phyloP scores from a whole-genome alignment of 2,888 invertebrate genomes.

The Caenorhabditis japonica region DNA sequence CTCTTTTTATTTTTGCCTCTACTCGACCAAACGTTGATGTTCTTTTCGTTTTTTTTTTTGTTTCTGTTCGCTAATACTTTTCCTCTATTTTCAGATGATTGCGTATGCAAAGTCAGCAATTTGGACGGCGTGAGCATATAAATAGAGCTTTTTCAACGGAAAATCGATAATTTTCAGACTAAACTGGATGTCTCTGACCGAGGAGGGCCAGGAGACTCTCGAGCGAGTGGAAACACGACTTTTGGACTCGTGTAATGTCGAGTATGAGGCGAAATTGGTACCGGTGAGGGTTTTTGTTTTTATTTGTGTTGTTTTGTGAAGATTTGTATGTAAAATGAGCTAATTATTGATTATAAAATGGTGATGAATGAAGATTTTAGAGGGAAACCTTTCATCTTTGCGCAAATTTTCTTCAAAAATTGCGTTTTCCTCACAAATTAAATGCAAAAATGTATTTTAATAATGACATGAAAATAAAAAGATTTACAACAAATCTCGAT shows the following conservation, averaged over 20 bases:
- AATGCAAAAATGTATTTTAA: too few relatives aligned
- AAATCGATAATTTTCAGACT: constrained; percentile 9
- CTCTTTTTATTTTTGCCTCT: too few relatives aligned
- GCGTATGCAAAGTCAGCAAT: constrained; percentile 6
- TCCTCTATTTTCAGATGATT: constrained; percentile 25
- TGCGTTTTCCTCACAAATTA: too few relatives aligned
- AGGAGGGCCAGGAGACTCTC: constrained; percentile 11
- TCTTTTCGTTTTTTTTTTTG: constrained; percentile 1
- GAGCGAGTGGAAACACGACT: constrained; percentile 48
- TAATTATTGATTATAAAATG: not conserved
- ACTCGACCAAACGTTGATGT: too few relatives aligned
- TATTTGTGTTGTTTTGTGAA: too few relatives aligned
- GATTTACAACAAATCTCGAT: too few relatives aligned
- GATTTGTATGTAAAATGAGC: too few relatives aligned
- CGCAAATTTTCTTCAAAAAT: too few relatives aligned
- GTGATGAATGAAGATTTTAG: not conserved
- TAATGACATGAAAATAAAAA: too few relatives aligned
- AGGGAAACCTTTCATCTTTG: too few relatives aligned
- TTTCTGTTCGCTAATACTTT: constrained; percentile 10
- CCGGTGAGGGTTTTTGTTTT: constrained; percentile 40
- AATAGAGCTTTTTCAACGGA: not conserved
- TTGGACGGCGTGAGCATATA: constrained; percentile 15
- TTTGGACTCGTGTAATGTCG: constrained; percentile 31
- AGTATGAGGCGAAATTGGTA: constrained; percentile 44
- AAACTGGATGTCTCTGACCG: constrained; percentile 40